Evolutionary conservation across 23 tunicate species (phyloP).

Genomic region (Styela clava): DNA sequence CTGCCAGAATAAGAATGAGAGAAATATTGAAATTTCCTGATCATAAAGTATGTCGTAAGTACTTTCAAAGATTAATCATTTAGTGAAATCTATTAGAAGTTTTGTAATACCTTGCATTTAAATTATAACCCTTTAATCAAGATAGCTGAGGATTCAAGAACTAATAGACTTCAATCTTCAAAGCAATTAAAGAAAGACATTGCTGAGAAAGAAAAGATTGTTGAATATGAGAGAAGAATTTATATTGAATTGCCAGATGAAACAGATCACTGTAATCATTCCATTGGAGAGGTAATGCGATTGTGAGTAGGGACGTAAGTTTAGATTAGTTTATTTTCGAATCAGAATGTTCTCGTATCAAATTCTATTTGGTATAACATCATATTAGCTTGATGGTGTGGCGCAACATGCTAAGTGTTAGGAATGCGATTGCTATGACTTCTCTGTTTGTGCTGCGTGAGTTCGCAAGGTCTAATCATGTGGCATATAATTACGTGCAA

Average conservation of each 20-base stretch:
- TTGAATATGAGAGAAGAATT: background rate
- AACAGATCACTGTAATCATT: slow-evolving; percentile 17
- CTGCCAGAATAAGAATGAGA: background rate
- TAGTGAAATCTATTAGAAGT: background rate
- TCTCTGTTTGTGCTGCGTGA: too few species aligned
- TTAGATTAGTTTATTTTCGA: too few species aligned
- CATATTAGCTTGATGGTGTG: too few species aligned
- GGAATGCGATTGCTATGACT: too few species aligned
- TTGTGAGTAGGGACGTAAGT: too few species aligned
- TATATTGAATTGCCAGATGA: slow-evolving; percentile 1
- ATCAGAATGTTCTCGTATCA: too few species aligned
- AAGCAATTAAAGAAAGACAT: slow-evolving; percentile 2
- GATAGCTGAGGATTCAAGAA: background rate
- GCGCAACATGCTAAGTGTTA: too few species aligned
- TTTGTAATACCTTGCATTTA: too few species aligned
- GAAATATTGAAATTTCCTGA: slow-evolving; percentile 9
- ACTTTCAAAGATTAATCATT: background rate
- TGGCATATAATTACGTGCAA: too few species aligned
- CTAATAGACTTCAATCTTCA: background rate
- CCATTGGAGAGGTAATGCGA: slow-evolving; percentile 2
- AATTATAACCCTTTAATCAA: too few species aligned
- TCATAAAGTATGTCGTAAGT: slow-evolving; percentile 9
- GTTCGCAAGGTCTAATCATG: too few species aligned
- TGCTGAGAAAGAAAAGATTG: background rate
- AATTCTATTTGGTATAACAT: too few species aligned